Percentiles rank a stretch among this genome's conserved stretches.
Evolutionary conservation across 2,888 invertebrate genomes (phyloP).

Genomic region (Herminia tarsipennalis): DNA sequence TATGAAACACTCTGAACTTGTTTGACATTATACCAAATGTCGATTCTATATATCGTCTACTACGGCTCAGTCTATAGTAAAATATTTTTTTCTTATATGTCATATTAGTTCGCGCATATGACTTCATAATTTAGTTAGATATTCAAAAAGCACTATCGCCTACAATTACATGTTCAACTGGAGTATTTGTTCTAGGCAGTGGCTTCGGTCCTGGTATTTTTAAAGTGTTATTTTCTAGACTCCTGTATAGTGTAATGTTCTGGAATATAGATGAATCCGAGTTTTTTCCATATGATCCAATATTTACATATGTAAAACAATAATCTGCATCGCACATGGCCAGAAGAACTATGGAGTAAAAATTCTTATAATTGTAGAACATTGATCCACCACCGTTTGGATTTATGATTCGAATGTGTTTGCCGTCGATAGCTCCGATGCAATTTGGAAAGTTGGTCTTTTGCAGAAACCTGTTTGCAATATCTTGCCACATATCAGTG

Average conservation of each 20-base stretch:
- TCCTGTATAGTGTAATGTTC: conserved; percentile 30
- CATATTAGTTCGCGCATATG: conserved; percentile 37
- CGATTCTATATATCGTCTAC: conserved; percentile 37
- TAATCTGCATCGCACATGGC: conserved; percentile 47
- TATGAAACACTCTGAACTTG: conserved; percentile 48
- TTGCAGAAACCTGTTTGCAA: conserved; percentile 15
- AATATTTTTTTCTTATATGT: conserved; percentile 25
- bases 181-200: conserved; percentile 39
- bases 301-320: conserved; percentile 44
- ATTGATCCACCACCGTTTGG: conserved; percentile 18
- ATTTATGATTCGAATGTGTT: conserved; percentile 31
- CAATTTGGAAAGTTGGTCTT: conserved; percentile 21
- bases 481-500: conserved; percentile 27
- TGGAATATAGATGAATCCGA: conserved; percentile 40
- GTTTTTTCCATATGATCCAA: conserved; percentile 45
- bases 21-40: conserved; percentile 39
- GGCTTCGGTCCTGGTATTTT: conserved; percentile 27
- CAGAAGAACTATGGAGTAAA: conserved; percentile 45
- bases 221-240: conserved; percentile 28
- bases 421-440: conserved; percentile 31
- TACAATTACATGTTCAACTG: conserved; percentile 39
- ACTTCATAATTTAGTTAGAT: conserved; percentile 32
- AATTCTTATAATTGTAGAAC: conserved; percentile 44
- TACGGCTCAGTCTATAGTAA: conserved; percentile 26
- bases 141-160: conserved; percentile 49